Evolutionary conservation across 1,140 invertebrate species (phyloP), one percentile per base, ranked within the genome.

Genomic region (Mesaphorura yosii): DNA sequence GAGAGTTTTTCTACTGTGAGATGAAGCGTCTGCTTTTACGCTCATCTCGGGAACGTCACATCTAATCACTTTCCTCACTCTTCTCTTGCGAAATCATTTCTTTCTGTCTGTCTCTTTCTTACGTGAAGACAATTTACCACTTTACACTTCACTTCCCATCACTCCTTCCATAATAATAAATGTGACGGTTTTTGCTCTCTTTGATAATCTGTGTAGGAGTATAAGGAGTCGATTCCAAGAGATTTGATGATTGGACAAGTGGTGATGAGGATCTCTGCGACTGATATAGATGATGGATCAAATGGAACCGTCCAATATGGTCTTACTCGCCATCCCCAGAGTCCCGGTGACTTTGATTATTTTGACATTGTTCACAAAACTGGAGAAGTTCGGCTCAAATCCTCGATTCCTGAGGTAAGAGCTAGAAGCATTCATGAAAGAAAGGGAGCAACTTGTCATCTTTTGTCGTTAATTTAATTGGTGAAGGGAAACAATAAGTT

Each of bases 221-320:
- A 86, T 68, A 73, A 72, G 53, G 81, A 83, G 67, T 81, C 80
- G 29, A 80, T 87, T 22, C 81, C 83, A 31, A 78, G 81, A 74
- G 84, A 88, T 71, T 69, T 82, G 48, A 68, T 70, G 14, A 68
- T 75, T 25, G 75, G 75, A n/a, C 72, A 76, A 38, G 82, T 86
- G 64, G 85, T 89, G 31, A 86, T 88, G 83, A 75, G 84, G 66
- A 84, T 89, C 65, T 86, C 86, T 34, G 86, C 87, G 2, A 88
- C 85, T 14, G 87, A 90, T 68, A 82, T 87, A 53, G 87, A 90
- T 66, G 84, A 88, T 65, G 84, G 86, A 7, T 79, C 84, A 62
- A 89, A 89, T 71, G 86, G 84, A 29, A 79, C 80, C 56, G 76
- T 90, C 3, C 65, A 67, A 6, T 82, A 81, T 64, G 77, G 75